These are phyloP conservation scores for Neosilurus mollespiculum DNA, from an alignment of 2,797 vertebrate genomes.

Conservation along the genomic window DNA sequence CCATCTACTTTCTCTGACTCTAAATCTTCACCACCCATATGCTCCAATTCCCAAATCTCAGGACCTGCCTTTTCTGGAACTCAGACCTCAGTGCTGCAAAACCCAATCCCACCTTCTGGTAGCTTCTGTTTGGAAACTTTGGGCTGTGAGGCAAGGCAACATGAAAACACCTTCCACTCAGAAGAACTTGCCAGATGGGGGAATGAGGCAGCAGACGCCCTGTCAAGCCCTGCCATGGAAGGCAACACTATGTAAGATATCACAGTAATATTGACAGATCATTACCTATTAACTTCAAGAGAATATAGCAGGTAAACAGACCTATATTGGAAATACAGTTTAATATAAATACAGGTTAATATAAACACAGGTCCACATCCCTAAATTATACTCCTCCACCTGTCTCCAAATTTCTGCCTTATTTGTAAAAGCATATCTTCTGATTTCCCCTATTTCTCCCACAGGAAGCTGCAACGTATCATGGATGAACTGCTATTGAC, in stretches of 20 bases:
- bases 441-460: neutral
- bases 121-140: slow-evolving; percentile 84
- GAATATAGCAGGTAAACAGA: neutral
- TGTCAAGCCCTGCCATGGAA: slow-evolving; percentile 3
- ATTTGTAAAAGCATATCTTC: neutral
- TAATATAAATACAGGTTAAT: neutral
- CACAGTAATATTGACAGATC: neutral
- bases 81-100: slow-evolving; percentile 64
- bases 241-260: slow-evolving; percentile 44
- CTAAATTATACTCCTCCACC: too few relatives aligned
- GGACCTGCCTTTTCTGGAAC: slow-evolving; percentile 56
- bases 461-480: slow-evolving; percentile 75
- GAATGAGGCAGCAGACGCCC: neutral
- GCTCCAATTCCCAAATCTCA: neutral
- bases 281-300: neutral
- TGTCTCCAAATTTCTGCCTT: neutral
- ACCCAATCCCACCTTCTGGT: slow-evolving; percentile 74
- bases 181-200: slow-evolving; percentile 1
- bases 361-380: too few relatives aligned
- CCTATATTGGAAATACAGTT: neutral
- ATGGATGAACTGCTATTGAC: slow-evolving; percentile 80
- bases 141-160: slow-evolving; percentile 62
- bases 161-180: slow-evolving; percentile 34
- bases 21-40: neutral
- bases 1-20: slow-evolving; percentile 56